Evolutionary conservation across 2,797 vertebrate genomes (phyloP).

Genomic region (Hirundo rustica): DNA sequence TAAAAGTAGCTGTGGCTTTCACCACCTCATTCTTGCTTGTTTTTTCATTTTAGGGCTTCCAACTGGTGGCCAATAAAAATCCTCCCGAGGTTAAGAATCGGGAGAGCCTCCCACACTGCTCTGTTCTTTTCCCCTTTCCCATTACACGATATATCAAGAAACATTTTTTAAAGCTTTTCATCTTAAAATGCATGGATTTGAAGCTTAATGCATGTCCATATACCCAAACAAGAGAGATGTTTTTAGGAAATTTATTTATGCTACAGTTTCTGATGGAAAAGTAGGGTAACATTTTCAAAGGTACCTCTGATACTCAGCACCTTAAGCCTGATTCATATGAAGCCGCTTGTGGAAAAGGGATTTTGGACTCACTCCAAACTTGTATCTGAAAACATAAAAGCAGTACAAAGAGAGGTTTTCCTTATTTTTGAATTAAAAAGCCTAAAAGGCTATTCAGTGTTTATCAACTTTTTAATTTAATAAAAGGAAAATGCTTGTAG

Average conservation of each 20-base stretch:
- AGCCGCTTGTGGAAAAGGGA: background rate
- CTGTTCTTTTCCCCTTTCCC: background rate
- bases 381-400: background rate
- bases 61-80: background rate
- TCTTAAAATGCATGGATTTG: background rate
- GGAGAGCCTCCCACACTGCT: rapidly evolving
- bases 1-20: background rate
- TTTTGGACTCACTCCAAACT: background rate
- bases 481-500: background rate
- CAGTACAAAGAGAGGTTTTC: background rate
- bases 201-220: background rate
- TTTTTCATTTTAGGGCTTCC: background rate
- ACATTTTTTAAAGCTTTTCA: background rate
- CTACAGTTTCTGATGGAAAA: background rate
- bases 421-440: background rate
- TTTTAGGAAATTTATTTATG: background rate
- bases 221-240: background rate
- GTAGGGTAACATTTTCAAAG: background rate
- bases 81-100: background rate
- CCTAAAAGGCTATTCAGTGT: background rate
- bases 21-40: background rate
- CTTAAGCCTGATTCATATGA: background rate
- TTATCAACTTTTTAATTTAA: background rate
- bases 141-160: background rate
- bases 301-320: background rate